Evolutionary conservation across 2,113 vertebrate species (phyloP).

Genomic region (Oophaga pumilio): DNA sequence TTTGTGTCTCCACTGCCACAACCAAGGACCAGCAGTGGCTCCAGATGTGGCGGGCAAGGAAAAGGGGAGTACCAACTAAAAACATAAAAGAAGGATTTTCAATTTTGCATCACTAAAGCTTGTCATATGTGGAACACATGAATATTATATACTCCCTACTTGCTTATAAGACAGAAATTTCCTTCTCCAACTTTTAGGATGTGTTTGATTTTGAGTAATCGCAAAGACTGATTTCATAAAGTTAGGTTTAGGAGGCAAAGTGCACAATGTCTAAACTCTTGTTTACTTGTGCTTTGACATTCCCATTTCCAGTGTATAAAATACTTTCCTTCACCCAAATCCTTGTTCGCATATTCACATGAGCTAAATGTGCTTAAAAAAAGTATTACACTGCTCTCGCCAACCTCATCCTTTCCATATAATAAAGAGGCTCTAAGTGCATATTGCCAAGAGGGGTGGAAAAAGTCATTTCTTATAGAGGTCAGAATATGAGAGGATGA

Average conservation of each 20-base stretch:
- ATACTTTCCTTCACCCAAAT: neutral
- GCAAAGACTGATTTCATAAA: neutral
- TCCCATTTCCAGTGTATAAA: neutral
- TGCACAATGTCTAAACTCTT: neutral
- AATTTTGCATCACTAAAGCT: too few relatives aligned
- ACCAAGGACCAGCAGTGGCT: too few relatives aligned
- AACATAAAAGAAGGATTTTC: too few relatives aligned
- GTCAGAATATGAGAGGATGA: constrained; percentile 36
- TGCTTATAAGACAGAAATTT: neutral
- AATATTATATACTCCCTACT: neutral
- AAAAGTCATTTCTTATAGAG: constrained; percentile 10
- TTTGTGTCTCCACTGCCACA: too few relatives aligned
- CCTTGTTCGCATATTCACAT: neutral
- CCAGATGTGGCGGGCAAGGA: too few relatives aligned
- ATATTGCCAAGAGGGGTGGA: constrained; percentile 25
- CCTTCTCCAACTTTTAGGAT: neutral
- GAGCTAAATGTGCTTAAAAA: constrained; percentile 1
- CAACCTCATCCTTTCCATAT: neutral
- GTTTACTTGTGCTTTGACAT: neutral
- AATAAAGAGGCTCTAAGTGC: neutral
- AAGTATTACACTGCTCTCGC: neutral
- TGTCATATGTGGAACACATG: neutral
- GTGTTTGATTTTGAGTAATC: neutral
- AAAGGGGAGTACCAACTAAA: too few relatives aligned
- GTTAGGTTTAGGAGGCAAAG: neutral